phyloP scores from a whole-genome alignment of 1,140 invertebrate genomes.

The Laupala kohalensis region DNA sequence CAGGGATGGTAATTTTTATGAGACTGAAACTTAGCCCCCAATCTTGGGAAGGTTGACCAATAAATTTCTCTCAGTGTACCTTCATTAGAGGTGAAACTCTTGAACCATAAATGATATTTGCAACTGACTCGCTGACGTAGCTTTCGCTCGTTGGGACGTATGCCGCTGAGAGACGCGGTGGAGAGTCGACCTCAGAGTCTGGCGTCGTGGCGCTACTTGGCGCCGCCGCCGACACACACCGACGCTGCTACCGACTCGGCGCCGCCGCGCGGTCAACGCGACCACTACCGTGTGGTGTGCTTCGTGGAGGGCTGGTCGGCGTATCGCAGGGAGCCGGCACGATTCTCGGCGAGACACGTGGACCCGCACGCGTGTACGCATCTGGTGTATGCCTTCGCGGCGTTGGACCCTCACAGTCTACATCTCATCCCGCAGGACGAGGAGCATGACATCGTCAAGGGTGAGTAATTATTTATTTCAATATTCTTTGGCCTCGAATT shows the following conservation, averaged over 20 bases:
- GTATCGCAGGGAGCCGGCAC: constrained; percentile 49
- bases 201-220: constrained; percentile 12
- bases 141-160: constrained; percentile 6
- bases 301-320: constrained; percentile 51
- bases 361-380: constrained; percentile 64
- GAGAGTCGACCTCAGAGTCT: constrained; percentile 31
- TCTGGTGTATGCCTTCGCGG: constrained; percentile 65
- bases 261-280: background rate
- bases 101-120: no score
- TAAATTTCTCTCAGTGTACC: background rate
- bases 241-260: background rate
- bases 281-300: constrained; percentile 39
- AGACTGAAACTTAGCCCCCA: no score
- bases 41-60: background rate
- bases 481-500: no score
- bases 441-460: constrained; percentile 38
- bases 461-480: no score
- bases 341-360: constrained; percentile 48
- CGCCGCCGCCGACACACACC: background rate
- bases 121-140: background rate
- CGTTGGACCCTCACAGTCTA: constrained; percentile 46
- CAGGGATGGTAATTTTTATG: no score
- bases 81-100: no score
- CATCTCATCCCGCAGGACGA: constrained; percentile 40
- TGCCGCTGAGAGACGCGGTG: constrained; percentile 49